phyloP scores from a whole-genome alignment of 1,140 invertebrate genomes.

The Manduca sexta region DNA sequence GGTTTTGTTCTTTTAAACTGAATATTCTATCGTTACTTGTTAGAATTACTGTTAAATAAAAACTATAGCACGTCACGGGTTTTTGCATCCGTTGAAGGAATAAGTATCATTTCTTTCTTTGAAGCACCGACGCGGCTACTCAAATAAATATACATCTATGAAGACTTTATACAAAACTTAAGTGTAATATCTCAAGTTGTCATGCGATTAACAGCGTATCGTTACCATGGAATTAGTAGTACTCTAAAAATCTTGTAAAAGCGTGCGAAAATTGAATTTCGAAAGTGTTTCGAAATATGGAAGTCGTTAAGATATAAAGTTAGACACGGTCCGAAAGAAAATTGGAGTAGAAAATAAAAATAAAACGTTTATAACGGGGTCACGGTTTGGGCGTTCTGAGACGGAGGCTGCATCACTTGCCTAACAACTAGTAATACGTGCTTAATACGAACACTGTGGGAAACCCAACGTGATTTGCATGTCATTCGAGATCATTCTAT shows the following conservation, averaged over 20 bases:
- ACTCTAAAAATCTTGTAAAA: constrained; percentile 18
- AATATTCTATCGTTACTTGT: no score
- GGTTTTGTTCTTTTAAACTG: no score
- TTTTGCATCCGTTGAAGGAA: no score
- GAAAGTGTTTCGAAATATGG: constrained; percentile 37
- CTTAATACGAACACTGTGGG: constrained; percentile 6
- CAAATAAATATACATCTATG: no score
- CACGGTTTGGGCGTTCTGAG: constrained; percentile 33
- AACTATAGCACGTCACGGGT: no score
- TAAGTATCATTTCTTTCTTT: no score
- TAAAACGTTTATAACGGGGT: constrained; percentile 37
- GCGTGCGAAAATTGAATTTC: constrained; percentile 33
- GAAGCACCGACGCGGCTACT: no score
- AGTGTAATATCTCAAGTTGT: no score
- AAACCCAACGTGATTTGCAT: constrained; percentile 7
- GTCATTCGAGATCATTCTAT: constrained; percentile 1
- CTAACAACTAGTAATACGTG: constrained; percentile 13
- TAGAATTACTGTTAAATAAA: no score
- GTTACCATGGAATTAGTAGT: background rate
- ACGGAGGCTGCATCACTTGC: constrained; percentile 22
- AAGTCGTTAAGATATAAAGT: constrained; percentile 40
- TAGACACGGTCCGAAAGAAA: constrained; percentile 42
- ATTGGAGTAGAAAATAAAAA: constrained; percentile 48
- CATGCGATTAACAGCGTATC: no score
- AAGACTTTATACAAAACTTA: no score